A percentile compares a stretch with the other conserved stretches of the same genome.
Conservation (phyloP, 2,797 vertebrate genomes). For the Sylvilagus floridanus region DNA sequence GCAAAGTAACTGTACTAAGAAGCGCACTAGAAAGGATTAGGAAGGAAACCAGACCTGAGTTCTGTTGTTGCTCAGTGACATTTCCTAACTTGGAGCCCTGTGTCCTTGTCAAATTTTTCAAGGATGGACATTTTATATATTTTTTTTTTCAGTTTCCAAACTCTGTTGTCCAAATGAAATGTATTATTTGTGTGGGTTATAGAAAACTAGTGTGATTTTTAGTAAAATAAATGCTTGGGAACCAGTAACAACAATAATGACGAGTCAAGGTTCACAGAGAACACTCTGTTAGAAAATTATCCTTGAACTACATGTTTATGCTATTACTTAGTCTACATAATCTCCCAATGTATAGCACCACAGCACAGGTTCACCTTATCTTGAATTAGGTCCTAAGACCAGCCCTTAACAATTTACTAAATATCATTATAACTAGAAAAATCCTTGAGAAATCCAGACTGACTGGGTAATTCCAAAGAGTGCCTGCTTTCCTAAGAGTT, state of each 20-base stretch:
- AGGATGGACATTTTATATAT: background rate
- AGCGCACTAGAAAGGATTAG: background rate
- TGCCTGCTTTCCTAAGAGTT: constrained; percentile 20
- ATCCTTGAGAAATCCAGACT: background rate
- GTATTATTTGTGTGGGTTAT: background rate
- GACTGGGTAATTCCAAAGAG: constrained; percentile 37
- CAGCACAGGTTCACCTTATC: background rate
- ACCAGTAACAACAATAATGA: background rate
- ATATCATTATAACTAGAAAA: constrained; percentile 21
- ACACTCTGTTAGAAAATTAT: background rate
- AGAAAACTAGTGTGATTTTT: background rate
- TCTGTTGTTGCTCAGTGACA: background rate
- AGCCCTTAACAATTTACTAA: constrained; percentile 32
- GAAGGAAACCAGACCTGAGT: background rate
- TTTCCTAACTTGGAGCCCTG: background rate
- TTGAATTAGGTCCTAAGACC: background rate
- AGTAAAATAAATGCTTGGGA: background rate
- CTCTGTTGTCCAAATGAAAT: background rate
- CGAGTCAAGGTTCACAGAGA: background rate
- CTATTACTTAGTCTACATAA: background rate
- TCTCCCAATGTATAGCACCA: background rate
- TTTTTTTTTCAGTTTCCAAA: background rate
- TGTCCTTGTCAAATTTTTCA: constrained; percentile 1
- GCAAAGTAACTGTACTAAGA: background rate
- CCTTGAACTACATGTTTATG: background rate